Evolutionary conservation across 2,113 vertebrate species (phyloP).

Genomic region (Vanacampus margaritifer): DNA sequence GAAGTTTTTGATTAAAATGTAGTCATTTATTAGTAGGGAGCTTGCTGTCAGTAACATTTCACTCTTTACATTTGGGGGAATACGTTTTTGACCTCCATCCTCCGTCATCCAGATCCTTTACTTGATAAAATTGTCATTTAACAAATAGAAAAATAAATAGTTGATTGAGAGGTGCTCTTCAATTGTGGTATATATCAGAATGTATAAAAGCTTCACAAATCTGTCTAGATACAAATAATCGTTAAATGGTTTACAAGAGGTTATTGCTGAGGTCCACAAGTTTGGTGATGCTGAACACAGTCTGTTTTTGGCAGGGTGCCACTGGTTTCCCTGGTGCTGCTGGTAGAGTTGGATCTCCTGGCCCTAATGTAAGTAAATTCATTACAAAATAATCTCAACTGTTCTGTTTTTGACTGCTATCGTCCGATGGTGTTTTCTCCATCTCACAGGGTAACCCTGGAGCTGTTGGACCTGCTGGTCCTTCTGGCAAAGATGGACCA

Average conservation of each 20-base stretch:
- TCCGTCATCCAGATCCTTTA: neutral
- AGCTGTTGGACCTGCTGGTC: slow-evolving; percentile 78
- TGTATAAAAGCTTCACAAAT: neutral
- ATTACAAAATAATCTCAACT: neutral
- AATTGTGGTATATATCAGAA: neutral
- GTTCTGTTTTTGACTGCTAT: neutral
- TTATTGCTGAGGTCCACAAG: neutral
- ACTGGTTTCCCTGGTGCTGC: slow-evolving; percentile 97
- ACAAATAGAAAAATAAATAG: no score
- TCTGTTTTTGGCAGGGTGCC: slow-evolving; percentile 76
- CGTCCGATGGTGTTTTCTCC: neutral
- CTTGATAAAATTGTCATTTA: neutral
- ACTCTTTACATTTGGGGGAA: neutral
- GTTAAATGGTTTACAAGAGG: neutral
- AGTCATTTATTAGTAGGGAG: neutral
- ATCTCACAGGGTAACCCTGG: slow-evolving; percentile 90
- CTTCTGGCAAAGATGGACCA: slow-evolving; percentile 90
- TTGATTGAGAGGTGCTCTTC: neutral
- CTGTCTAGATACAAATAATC: no score
- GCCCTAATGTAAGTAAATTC: slow-evolving; percentile 82
- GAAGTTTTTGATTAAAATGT: no score
- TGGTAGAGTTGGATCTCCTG: slow-evolving; percentile 91
- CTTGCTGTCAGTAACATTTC: neutral
- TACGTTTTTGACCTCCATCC: no score
- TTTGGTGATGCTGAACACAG: neutral